Base-by-base conservation (phyloP, 2,888 invertebrate species). In the Ormyrus labotus region DNA sequence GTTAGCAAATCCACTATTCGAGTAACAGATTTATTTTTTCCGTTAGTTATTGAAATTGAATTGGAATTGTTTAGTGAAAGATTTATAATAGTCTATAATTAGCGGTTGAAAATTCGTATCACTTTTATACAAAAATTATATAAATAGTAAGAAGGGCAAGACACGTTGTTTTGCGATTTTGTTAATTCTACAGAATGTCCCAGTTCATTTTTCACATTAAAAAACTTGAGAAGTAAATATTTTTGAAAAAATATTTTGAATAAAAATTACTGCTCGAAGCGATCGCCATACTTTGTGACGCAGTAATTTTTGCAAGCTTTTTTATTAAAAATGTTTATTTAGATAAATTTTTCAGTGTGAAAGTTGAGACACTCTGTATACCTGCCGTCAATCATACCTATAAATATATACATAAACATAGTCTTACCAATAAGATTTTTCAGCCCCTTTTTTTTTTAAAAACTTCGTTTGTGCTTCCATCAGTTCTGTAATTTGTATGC, bases 51-150 rank as follows among this genome's bases (percentile, higher is more conserved):
- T 57, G 8, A 64, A 11, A 77, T 51, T 34, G 8, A 61, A 61
- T 61, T 19, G 8, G 34, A 61, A 77, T 77, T 71, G 70, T 70
- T 34, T 34, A 58, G n/a, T 64, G 13, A 79, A 73, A 34, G 13
- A 65, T 74, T 73, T 81, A 73, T 64, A 70, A 45, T 78, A 78
- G 34, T 74, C 19, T 61, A 77, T 68, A 70, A 58, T 81, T 77
- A 81, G 67, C 63, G 51, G 60, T 81, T 81, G 51, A 81, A 74
- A 48, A 74, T 74, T 78, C 74, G 63, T 77, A 78, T 64, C 68
- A 77, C 64, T 73, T 74, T 78, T 77, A 74, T 78, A 78, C 73
- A 81, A 64, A 74, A 68, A 70, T 48, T 63, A 77, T 47, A 50
- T 73, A 73, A 8, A 58, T 69, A 69, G n/a, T 64, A 79, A 68